Percentiles rank a stretch among this genome's conserved stretches.
Evolutionary conservation across 2,797 vertebrate species (phyloP).

Genomic region (Euphonia xanthogaster): DNA sequence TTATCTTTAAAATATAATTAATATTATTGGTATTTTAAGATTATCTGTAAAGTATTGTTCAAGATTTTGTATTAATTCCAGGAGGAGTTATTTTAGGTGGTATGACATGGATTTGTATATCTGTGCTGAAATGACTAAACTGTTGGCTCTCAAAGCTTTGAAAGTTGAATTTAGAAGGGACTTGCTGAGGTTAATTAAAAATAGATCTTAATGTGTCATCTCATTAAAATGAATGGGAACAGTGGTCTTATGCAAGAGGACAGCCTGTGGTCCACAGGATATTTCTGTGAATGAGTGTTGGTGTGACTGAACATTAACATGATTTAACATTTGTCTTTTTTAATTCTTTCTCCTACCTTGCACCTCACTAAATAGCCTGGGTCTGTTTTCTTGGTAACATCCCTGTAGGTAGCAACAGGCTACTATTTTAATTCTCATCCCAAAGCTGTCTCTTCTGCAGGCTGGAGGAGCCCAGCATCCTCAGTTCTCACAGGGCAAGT

Average conservation of each 20-base stretch:
- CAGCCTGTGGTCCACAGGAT: background rate
- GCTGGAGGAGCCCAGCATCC: background rate
- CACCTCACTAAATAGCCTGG: background rate
- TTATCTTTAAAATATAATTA: background rate
- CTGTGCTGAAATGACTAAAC: conserved; percentile 17
- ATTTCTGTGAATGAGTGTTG: background rate
- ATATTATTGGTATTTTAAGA: background rate
- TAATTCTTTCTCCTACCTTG: background rate
- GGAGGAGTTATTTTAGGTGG: background rate
- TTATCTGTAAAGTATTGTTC: background rate
- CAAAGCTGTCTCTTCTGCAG: background rate
- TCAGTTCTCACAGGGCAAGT: background rate
- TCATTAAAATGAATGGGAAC: conserved; percentile 50
- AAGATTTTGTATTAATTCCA: background rate
- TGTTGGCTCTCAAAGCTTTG: background rate
- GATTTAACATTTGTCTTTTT: background rate
- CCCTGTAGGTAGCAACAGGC: background rate
- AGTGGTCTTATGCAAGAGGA: conserved; percentile 17
- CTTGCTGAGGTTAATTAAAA: conserved; percentile 34
- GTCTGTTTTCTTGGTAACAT: background rate
- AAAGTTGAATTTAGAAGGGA: conserved; percentile 1
- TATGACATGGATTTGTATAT: background rate
- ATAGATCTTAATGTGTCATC: conserved; percentile 32
- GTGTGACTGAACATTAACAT: background rate
- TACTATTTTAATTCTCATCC: background rate